Conservation (phyloP, 2,797 vertebrate genomes). For the Mycteria americana region DNA sequence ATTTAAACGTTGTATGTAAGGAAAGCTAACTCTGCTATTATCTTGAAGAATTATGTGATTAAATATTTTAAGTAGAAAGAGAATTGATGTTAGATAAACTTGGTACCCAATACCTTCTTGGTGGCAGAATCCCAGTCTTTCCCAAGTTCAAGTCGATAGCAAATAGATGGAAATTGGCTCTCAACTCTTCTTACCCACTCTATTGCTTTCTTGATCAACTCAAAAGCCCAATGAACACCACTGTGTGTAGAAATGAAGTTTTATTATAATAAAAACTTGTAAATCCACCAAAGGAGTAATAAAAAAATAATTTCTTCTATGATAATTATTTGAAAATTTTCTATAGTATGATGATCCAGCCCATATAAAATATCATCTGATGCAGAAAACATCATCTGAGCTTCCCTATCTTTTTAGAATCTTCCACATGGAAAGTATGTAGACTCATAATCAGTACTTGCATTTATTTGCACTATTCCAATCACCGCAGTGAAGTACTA, state of each 20-base stretch:
- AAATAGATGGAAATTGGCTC: constrained; percentile 80
- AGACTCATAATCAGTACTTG: neutral
- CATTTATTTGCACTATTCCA: neutral
- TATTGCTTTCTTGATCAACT: constrained; percentile 73
- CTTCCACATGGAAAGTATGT: neutral
- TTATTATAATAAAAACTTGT: neutral
- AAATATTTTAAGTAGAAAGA: constrained; percentile 37
- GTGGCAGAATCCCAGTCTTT: constrained; percentile 82
- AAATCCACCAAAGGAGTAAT: neutral
- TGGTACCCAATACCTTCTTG: constrained; percentile 77
- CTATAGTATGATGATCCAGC: neutral
- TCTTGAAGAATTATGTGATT: neutral
- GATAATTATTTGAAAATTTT: neutral
- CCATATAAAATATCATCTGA: neutral
- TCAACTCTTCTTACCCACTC: constrained; percentile 81
- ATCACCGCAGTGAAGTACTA: neutral
- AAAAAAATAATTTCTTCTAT: neutral
- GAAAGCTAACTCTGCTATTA: neutral
- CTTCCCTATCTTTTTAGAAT: neutral
- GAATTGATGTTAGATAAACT: constrained; percentile 46
- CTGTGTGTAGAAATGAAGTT: constrained; percentile 7
- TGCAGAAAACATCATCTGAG: neutral
- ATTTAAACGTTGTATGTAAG: neutral
- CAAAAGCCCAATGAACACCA: constrained; percentile 17
- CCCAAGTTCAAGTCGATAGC: constrained; percentile 83